A percentile compares a stretch with the other conserved stretches of the same genome.
phyloP scores from a whole-genome alignment of 2,797 vertebrate species.

The Clarias fuscus region DNA sequence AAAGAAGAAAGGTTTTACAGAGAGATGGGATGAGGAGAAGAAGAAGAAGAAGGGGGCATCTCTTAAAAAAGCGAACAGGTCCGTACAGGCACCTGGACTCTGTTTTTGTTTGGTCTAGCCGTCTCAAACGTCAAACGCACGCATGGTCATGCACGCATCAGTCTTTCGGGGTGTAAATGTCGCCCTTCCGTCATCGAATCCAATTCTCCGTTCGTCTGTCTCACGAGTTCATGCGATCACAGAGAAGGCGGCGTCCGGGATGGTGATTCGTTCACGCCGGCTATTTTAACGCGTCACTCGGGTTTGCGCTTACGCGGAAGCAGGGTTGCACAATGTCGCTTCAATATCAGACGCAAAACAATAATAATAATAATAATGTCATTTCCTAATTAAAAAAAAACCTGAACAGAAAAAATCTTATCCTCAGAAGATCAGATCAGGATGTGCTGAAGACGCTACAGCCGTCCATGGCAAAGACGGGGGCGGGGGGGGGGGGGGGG shows the following conservation, averaged over 20 bases:
- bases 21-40: neutral
- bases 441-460: too few relatives aligned
- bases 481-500: too few relatives aligned
- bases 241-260: too few relatives aligned
- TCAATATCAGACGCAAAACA: neutral
- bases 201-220: neutral
- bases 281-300: neutral
- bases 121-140: conserved; percentile 4
- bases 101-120: conserved; percentile 70
- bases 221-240: neutral
- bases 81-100: conserved; percentile 63
- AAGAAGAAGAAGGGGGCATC: conserved; percentile 18
- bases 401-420: too few relatives aligned
- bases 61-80: conserved; percentile 46
- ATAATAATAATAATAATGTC: neutral
- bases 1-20: neutral
- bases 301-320: neutral
- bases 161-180: conserved; percentile 1
- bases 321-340: neutral
- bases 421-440: too few relatives aligned
- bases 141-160: neutral
- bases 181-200: neutral
- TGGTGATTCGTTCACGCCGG: neutral
- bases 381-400: neutral
- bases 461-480: too few relatives aligned